These are phyloP conservation scores for Cantharis rustica DNA, from an alignment of 2,888 invertebrate genomes.

Conservation along the genomic window DNA sequence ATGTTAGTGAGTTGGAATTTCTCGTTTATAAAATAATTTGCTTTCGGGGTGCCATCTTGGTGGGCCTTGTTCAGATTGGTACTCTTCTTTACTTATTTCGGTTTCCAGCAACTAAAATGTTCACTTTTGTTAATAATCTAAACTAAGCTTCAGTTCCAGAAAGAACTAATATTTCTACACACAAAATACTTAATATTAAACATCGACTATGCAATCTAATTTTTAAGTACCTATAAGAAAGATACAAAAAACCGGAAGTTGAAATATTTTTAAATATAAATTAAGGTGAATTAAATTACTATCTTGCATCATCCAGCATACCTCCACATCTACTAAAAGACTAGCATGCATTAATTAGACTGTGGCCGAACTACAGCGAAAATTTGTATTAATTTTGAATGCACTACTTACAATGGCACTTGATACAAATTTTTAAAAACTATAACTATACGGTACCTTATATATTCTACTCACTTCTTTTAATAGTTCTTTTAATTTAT, in stretches of 20 bases:
- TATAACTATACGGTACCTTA: conserved; percentile 23
- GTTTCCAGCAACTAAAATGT: conserved; percentile 48
- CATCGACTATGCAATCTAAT: background rate
- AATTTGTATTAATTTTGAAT: background rate
- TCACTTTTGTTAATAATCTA: background rate
- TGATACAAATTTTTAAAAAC: background rate
- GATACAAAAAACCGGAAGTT: background rate
- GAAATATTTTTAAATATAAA: background rate
- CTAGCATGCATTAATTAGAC: background rate
- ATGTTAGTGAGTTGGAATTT: conserved; percentile 34
- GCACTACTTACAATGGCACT: background rate
- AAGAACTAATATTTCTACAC: too few relatives aligned
- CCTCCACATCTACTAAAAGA: background rate
- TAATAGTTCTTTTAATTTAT: conserved; percentile 61
- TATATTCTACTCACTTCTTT: conserved; percentile 58
- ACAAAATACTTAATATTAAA: background rate
- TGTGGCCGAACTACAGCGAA: background rate
- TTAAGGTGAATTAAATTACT: background rate
- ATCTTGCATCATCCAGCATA: background rate
- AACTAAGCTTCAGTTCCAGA: background rate
- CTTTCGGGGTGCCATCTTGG: conserved; percentile 52
- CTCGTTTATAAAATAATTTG: conserved; percentile 51
- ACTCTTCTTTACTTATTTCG: conserved; percentile 51
- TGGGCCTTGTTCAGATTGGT: conserved; percentile 43
- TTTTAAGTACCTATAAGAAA: background rate